Percentiles rank a stretch among this genome's conserved stretches.
phyloP scores from a whole-genome alignment of 2,113 vertebrate genomes.

The Crypturellus undulatus region DNA sequence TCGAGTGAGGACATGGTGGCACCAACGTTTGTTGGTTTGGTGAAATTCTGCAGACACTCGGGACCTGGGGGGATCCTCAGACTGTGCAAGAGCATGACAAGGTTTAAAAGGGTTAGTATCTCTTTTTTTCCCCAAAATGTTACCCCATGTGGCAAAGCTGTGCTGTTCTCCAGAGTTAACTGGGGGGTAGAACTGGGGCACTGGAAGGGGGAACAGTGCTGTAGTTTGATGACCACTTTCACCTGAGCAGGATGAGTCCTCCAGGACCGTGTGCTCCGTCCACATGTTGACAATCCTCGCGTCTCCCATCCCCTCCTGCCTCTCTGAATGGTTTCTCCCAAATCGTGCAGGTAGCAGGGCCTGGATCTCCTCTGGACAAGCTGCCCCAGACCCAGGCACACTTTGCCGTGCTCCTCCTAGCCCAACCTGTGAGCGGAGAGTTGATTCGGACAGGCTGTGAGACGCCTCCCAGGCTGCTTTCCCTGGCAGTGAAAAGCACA shows the following conservation, averaged over 20 bases:
- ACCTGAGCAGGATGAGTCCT: not conserved
- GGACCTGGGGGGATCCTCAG: not conserved
- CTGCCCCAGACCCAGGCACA: rapidly evolving
- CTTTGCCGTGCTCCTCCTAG: rapidly evolving
- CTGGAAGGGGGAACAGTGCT: not conserved
- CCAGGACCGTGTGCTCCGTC: not conserved
- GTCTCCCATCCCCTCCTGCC: not conserved
- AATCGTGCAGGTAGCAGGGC: not conserved
- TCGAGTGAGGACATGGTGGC: not conserved
- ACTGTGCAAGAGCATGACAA: rapidly evolving
- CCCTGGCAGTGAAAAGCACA: not conserved
- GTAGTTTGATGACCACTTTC: not conserved
- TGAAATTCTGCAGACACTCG: not conserved
- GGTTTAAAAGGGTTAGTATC: rapidly evolving
- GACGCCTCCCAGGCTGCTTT: not conserved
- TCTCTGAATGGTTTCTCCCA: not conserved
- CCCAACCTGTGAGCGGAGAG: rapidly evolving
- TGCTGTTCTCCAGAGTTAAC: not conserved
- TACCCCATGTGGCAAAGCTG: not conserved
- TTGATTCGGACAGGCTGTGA: not conserved
- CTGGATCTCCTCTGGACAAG: not conserved
- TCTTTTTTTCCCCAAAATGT: not conserved
- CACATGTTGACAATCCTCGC: rapidly evolving
- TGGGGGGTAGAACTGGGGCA: not conserved
- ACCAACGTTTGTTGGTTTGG: rapidly evolving